Evolutionary conservation across 2,888 invertebrate genomes (phyloP).

Genomic region (Prenolepis imparis): DNA sequence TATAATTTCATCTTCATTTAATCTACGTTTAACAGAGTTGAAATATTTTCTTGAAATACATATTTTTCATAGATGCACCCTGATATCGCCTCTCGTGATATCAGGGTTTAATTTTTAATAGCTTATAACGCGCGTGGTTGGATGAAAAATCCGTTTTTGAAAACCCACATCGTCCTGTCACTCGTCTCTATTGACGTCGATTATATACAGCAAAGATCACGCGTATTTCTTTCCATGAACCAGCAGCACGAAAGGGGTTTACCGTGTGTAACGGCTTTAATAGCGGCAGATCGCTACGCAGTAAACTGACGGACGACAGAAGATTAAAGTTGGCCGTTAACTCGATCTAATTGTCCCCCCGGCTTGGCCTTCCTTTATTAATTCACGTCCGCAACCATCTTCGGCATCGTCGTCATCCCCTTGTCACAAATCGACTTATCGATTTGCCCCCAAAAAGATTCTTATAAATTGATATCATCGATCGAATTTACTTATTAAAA

Average conservation of each 20-base stretch:
- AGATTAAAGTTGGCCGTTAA: constrained; percentile 86
- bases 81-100: neutral
- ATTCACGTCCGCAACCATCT: constrained; percentile 80
- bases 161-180: constrained; percentile 73
- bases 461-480: constrained; percentile 1
- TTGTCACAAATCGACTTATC: constrained; percentile 61
- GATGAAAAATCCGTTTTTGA: constrained; percentile 73
- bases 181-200: constrained; percentile 53
- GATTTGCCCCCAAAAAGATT: constrained; percentile 46
- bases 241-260: constrained; percentile 74
- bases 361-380: constrained; percentile 84
- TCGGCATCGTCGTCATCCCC: constrained; percentile 73
- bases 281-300: constrained; percentile 85
- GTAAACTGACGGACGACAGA: constrained; percentile 86
- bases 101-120: constrained; percentile 51
- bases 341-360: constrained; percentile 86
- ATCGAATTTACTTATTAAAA: constrained; percentile 8
- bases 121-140: constrained; percentile 54
- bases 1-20: neutral
- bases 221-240: constrained; percentile 69
- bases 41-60: constrained; percentile 13
- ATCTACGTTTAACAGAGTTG: constrained; percentile 4
- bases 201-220: constrained; percentile 44
- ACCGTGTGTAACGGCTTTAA: constrained; percentile 84
- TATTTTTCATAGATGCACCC: neutral